A percentile compares a stretch with the other conserved stretches of the same genome.
Evolutionary conservation across 2,888 invertebrate genomes (phyloP).

Genomic region (Spodoptera exigua): DNA sequence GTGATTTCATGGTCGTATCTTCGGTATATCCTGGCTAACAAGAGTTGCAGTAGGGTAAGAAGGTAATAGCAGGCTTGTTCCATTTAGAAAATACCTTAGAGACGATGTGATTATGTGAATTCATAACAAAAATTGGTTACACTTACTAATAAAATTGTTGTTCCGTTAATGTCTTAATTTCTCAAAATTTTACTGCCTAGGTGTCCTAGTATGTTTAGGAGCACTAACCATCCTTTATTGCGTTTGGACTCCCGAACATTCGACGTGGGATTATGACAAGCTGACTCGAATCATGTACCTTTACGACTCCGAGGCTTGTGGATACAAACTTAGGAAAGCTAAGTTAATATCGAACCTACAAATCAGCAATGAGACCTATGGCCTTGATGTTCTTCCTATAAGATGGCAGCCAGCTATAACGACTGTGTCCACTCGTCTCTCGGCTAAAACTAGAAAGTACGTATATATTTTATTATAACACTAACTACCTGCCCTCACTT

Average conservation of each 20-base stretch:
- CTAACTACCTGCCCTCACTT: too few species aligned
- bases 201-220: conserved; percentile 65
- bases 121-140: too few species aligned
- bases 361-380: conserved; percentile 70
- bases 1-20: too few species aligned
- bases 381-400: conserved; percentile 67
- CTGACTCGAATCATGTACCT: conserved; percentile 80
- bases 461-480: conserved; percentile 2
- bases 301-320: conserved; percentile 75
- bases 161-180: too few species aligned
- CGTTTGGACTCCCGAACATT: conserved; percentile 70
- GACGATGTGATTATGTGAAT: too few species aligned
- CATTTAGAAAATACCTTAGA: too few species aligned
- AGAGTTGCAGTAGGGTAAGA: too few species aligned
- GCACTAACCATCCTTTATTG: conserved; percentile 68
- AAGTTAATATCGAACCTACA: conserved; percentile 62
- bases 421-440: conserved; percentile 70
- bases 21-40: too few species aligned
- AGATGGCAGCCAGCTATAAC: conserved; percentile 63
- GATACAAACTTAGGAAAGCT: conserved; percentile 53
- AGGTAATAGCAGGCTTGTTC: too few species aligned
- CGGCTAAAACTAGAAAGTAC: conserved; percentile 73
- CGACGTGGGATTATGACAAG: conserved; percentile 68
- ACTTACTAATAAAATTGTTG: too few species aligned
- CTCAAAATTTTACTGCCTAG: conserved; percentile 58